Percentiles rank a stretch among this genome's conserved stretches.
These are phyloP conservation scores for Acanthis flammea DNA, from an alignment of 2,797 vertebrate species.

Conservation along the genomic window DNA sequence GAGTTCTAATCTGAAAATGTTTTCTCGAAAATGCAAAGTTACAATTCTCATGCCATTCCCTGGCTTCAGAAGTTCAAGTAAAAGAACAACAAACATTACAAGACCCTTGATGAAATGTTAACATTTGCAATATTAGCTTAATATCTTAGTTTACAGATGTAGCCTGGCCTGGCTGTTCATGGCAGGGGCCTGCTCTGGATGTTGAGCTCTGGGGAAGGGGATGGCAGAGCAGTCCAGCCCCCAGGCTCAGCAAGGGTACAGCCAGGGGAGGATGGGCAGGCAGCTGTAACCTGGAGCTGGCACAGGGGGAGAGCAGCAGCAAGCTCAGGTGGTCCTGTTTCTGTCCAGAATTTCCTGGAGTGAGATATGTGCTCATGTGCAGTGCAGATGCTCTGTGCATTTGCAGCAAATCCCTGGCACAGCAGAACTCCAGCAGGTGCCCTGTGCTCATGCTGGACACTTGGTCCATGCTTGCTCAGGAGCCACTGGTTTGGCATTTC, in stretches of 20 bases:
- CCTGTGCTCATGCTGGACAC: not conserved
- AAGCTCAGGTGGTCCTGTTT: not conserved
- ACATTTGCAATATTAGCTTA: not conserved
- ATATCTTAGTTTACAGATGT: not conserved
- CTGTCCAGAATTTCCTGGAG: not conserved
- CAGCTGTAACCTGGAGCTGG: not conserved
- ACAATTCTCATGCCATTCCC: not conserved
- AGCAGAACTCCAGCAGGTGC: not conserved
- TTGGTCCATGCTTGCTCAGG: not conserved
- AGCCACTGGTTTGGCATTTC: not conserved
- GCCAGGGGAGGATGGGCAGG: not conserved
- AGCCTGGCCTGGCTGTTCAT: not conserved
- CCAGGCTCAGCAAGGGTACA: not conserved
- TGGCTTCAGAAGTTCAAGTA: not conserved
- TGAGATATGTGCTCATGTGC: not conserved
- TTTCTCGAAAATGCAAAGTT: not conserved
- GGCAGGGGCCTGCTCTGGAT: not conserved
- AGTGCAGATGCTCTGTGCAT: not conserved
- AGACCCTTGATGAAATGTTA: not conserved
- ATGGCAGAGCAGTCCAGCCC: not conserved
- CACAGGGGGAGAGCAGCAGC: not conserved
- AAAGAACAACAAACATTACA: not conserved
- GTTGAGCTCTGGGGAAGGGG: not conserved
- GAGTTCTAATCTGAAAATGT: not conserved
- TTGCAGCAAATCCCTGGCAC: not conserved